Evolutionary conservation across 2,113 vertebrate genomes (phyloP), one percentile per base, ranked within the genome.

Genomic region (Morone chrysops): DNA sequence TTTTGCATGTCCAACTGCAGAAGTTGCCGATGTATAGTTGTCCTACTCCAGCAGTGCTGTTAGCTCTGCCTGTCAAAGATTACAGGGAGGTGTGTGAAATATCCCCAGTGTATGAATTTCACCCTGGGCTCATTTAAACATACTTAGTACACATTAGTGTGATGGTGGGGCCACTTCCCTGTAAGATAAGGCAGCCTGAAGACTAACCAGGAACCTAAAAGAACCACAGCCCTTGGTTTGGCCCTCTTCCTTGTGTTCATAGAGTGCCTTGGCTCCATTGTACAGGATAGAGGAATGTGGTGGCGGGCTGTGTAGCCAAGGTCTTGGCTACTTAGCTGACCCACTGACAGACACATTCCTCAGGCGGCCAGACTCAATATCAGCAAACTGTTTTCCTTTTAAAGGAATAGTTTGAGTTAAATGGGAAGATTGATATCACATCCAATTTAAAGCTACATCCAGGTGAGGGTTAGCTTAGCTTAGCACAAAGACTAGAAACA

Each of bases 201-300:
- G 50, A 7, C 3, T 7, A 31, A 36, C 12, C 43, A 3, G 4
- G 40, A 69, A 54, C 50, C 43, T 4, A 0, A 38, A 71, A 22
- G 80, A 41, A 31, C 6, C 22, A 2, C 0, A 22, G 9, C 48
- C 31, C 47, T 22, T 0, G 40, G 80, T 1, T 66, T 45, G 45
- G 67, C 59, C 36, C 7, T 25, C 38, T 13, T 45, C 8, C 13
- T 48, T 10, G 18, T 43, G 67, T 59, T 6, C 47, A 11, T 20
- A 4, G 22, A 69, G 43, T 1, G 81, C 68, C 51, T 69, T 12
- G 68, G 85, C 77, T 77, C 38, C 63, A 10, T 11, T 11, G 50
- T 12, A 36, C 56, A 70, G n/a, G 41, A 9, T 10, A 45, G 31
- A 80, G 87, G 90, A 89, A 91, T 86, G 83, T 40, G 63, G 75